Conservation (phyloP, 53 echinoderm and acorn worm species). For the Paracentrotus lividus region DNA sequence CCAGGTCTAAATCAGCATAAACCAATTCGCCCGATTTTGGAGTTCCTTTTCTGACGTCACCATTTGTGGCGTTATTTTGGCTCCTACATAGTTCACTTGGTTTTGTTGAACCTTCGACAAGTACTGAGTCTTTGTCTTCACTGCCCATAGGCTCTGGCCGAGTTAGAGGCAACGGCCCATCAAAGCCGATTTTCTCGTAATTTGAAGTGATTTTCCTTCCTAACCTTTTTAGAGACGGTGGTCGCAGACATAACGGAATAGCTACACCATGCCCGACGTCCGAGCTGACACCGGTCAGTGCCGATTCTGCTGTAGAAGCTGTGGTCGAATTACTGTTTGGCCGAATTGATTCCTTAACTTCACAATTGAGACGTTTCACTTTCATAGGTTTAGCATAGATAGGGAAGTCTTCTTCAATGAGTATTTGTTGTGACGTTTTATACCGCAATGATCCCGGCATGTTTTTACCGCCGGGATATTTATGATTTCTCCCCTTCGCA, state of each 20-base stretch:
- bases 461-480: constrained; percentile 30
- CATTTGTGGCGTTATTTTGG: constrained; percentile 14
- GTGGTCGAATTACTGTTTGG: constrained; percentile 57
- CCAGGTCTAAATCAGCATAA: constrained; percentile 79
- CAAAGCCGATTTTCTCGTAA: constrained; percentile 75
- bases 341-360: constrained; percentile 16
- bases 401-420: constrained; percentile 75
- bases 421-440: constrained; percentile 44
- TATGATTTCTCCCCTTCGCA: constrained; percentile 35
- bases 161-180: constrained; percentile 44
- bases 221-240: constrained; percentile 62
- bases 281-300: constrained; percentile 38
- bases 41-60: background rate
- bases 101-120: constrained; percentile 29
- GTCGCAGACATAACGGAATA: constrained; percentile 58
- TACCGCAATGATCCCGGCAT: constrained; percentile 59
- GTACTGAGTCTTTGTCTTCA: constrained; percentile 39
- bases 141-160: constrained; percentile 56
- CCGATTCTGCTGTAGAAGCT: constrained; percentile 61
- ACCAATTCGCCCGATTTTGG: constrained; percentile 59
- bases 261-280: constrained; percentile 13
- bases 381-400: constrained; percentile 90
- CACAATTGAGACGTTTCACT: constrained; percentile 56
- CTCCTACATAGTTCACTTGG: constrained; percentile 21
- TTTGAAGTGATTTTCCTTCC: constrained; percentile 72